phyloP scores from a whole-genome alignment of 2,113 vertebrate species.

The Ageneiosus marmoratus region DNA sequence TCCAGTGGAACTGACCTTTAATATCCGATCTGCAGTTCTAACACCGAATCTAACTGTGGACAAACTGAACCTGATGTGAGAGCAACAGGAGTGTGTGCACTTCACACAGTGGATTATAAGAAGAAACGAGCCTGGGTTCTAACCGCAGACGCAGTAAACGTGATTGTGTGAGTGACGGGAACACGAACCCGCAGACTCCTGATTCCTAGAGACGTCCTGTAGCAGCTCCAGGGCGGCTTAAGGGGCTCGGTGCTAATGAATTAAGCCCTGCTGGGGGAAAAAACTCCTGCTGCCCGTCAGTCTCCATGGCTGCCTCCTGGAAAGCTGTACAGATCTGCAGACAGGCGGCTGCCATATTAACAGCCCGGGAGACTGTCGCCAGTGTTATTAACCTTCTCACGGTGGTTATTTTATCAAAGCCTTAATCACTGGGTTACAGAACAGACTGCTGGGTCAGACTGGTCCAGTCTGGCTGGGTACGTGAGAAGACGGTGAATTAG shows the following conservation, averaged over 20 bases:
- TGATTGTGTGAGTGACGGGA: neutral
- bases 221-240: constrained; percentile 42
- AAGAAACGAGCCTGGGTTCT: neutral
- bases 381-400: constrained; percentile 47
- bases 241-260: constrained; percentile 32
- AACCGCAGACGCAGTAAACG: constrained; percentile 10
- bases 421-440: neutral
- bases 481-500: neutral
- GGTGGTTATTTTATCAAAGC: constrained; percentile 24
- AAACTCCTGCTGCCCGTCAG: constrained; percentile 35
- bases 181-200: neutral
- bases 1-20: neutral
- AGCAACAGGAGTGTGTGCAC: neutral
- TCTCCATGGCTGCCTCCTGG: constrained; percentile 50
- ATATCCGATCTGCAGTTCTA: neutral
- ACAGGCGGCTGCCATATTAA: constrained; percentile 35
- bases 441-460: neutral
- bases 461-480: neutral
- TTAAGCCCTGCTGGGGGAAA: constrained; percentile 27
- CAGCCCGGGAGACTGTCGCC: constrained; percentile 49
- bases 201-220: neutral
- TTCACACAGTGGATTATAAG: neutral
- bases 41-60: neutral
- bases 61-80: neutral
- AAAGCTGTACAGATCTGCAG: constrained; percentile 23